phyloP scores from a whole-genome alignment of 2,888 invertebrate species.

The Andrena bucephala region DNA sequence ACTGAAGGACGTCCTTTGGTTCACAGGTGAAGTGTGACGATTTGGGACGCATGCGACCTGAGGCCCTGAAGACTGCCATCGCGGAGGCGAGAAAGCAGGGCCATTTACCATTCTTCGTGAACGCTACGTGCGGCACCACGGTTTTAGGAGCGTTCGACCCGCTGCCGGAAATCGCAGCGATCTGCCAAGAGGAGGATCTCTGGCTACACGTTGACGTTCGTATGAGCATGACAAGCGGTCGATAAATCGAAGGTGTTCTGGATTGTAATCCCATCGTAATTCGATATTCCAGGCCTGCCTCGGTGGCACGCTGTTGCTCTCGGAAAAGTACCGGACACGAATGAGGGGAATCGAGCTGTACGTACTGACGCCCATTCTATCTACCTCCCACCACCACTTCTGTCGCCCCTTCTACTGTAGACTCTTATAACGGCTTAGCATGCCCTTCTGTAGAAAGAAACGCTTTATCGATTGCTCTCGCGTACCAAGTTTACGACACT shows the following conservation, averaged over 20 bases:
- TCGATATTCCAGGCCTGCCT: slow-evolving; percentile 89
- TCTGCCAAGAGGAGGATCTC: slow-evolving; percentile 89
- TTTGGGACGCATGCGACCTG: slow-evolving; percentile 89
- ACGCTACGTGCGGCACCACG: slow-evolving; percentile 93
- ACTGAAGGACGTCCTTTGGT: not conserved
- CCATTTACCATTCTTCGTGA: slow-evolving; percentile 89
- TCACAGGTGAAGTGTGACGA: slow-evolving; percentile 88
- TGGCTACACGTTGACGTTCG: slow-evolving; percentile 95
- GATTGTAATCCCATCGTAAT: not conserved
- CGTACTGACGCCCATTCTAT: slow-evolving; percentile 46
- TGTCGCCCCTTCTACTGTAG: no score
- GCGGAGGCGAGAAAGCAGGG: slow-evolving; percentile 85
- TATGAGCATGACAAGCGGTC: slow-evolving; percentile 63
- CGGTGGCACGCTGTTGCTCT: slow-evolving; percentile 91
- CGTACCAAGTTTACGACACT: no score
- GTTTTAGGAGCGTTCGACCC: slow-evolving; percentile 94
- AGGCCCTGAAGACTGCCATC: slow-evolving; percentile 88
- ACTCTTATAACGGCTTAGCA: no score
- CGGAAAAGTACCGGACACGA: slow-evolving; percentile 87
- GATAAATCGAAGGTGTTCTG: no score
- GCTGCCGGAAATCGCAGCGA: slow-evolving; percentile 88
- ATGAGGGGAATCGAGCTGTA: slow-evolving; percentile 89
- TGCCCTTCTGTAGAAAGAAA: no score
- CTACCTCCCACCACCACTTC: no score
- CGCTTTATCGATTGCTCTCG: no score